Conservation (phyloP, 2,797 vertebrate species). For the Ispidina picta region DNA sequence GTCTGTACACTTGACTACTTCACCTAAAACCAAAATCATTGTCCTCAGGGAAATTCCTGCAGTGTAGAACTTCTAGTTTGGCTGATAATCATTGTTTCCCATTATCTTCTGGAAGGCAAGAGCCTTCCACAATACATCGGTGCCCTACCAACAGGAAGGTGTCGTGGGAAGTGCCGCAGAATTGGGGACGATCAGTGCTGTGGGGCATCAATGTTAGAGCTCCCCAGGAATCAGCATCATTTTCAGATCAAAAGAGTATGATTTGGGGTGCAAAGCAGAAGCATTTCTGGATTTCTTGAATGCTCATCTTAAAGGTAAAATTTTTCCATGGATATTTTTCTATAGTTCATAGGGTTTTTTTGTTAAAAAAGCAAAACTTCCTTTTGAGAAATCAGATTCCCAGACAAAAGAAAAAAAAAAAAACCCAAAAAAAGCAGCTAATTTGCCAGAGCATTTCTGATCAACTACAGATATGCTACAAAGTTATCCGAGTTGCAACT, state of each 20-base stretch:
- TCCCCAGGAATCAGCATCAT: background rate
- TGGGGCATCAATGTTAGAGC: background rate
- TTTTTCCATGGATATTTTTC: background rate
- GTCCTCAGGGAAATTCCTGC: background rate
- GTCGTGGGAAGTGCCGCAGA: background rate
- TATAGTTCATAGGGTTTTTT: background rate
- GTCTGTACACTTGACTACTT: background rate
- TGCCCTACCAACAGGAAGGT: background rate
- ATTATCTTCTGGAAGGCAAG: background rate
- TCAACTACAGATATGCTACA: background rate
- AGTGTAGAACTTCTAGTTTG: background rate
- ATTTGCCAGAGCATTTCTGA: background rate
- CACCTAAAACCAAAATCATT: background rate
- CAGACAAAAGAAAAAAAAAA: background rate
- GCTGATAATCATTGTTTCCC: background rate
- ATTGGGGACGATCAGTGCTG: background rate
- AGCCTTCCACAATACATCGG: background rate
- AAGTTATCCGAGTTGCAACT: background rate
- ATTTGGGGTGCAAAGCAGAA: background rate
- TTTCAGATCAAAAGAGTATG: accelerated
- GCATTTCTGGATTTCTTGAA: background rate
- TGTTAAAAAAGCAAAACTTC: background rate
- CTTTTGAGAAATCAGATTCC: background rate
- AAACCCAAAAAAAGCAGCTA: too few species aligned
- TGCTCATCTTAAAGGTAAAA: background rate